Percentiles rank a stretch among this genome's conserved stretches.
These are phyloP conservation scores for Paedocypris micromegethes DNA, from an alignment of 2,797 vertebrate genomes.

Conservation along the genomic window DNA sequence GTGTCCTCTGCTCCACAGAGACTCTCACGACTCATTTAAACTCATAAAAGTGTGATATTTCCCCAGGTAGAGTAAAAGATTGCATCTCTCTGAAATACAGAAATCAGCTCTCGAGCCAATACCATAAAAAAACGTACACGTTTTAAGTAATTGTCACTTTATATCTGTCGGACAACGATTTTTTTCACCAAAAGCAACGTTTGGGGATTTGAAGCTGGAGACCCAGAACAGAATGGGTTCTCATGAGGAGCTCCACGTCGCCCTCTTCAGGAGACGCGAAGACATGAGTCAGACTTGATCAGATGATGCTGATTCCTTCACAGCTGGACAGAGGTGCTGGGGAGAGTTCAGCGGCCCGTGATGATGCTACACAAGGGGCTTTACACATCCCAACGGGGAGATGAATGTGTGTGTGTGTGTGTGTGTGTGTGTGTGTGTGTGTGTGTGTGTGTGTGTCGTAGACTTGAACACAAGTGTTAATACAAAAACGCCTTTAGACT, in stretches of 20 bases:
- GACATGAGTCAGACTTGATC: not conserved
- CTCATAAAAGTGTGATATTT: constrained; percentile 24
- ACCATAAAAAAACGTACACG: constrained; percentile 49
- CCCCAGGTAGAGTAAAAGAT: constrained; percentile 7
- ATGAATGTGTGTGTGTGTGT: not conserved
- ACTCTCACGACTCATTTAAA: constrained; percentile 15
- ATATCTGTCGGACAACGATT: constrained; percentile 54
- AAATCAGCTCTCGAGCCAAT: constrained; percentile 4
- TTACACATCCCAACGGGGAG: constrained; percentile 44
- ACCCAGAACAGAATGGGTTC: not conserved
- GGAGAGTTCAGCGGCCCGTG: constrained; percentile 7
- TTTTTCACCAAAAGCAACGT: not conserved
- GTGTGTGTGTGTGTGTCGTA: too few species aligned
- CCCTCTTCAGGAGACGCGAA: too few species aligned
- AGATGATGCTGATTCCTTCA: constrained; percentile 21
- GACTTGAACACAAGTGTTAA: too few species aligned
- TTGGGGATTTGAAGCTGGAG: not conserved
- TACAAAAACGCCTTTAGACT: too few species aligned
- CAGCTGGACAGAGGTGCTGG: constrained; percentile 20
- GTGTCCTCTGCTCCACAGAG: not conserved
- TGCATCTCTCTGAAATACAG: not conserved
- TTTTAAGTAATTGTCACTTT: constrained; percentile 59
- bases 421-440: too few species aligned
- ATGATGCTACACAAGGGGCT: constrained; percentile 3
- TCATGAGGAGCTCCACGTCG: too few species aligned